Conservation (phyloP, 2,113 vertebrate species). For the Bufo gargarizans region DNA sequence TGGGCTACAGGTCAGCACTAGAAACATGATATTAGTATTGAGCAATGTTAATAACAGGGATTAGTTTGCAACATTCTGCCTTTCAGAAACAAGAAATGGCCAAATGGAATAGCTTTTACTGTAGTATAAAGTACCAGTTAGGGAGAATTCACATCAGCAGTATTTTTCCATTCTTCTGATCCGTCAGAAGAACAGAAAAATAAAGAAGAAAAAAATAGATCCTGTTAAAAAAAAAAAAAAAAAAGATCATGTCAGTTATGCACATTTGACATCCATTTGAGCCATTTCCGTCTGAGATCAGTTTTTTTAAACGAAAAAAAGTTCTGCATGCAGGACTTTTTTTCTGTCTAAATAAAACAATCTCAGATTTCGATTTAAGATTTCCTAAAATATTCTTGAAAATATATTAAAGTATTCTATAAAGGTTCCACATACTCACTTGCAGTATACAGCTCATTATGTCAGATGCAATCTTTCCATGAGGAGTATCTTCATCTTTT, state of each 20-base stretch:
- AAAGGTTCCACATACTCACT: constrained; percentile 68
- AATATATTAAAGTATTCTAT: background rate
- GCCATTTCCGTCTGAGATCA: too few species aligned
- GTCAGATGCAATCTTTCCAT: constrained; percentile 95
- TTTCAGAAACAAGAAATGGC: background rate
- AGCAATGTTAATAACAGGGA: background rate
- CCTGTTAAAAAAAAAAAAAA: too few species aligned
- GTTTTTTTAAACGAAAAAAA: too few species aligned
- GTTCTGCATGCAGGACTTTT: too few species aligned
- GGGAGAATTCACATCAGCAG: too few species aligned
- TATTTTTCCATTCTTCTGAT: too few species aligned
- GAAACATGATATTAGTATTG: background rate
- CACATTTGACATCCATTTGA: too few species aligned
- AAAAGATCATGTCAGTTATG: too few species aligned
- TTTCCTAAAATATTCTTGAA: background rate
- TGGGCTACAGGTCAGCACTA: background rate
- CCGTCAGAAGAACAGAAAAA: too few species aligned
- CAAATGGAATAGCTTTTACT: background rate
- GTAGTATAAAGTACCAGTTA: background rate
- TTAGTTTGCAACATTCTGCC: background rate
- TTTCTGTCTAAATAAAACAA: too few species aligned
- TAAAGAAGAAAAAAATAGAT: too few species aligned
- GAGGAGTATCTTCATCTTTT: constrained; percentile 88
- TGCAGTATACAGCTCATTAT: constrained; percentile 97
- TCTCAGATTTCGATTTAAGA: too few species aligned